Base-by-base conservation (phyloP, 2,888 invertebrate species). In the Plebejus argus region DNA sequence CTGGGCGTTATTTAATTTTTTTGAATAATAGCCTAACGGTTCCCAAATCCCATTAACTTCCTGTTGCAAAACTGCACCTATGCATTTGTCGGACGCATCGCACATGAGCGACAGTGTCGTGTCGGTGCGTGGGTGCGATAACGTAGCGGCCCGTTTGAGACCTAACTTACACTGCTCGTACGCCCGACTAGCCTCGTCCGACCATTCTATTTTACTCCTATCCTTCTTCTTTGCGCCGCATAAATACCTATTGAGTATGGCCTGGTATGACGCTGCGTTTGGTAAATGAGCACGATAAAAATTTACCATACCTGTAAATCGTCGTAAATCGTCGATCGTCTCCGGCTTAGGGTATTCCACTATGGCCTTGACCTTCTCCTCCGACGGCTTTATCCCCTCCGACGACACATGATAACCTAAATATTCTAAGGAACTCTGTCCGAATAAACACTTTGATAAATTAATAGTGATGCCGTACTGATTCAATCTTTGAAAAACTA, bases 231-330 rank as follows among this genome's bases (percentile, higher is more conserved):
- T 23, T 6, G 82, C 15, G 74, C 15, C 8, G 8, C 10, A 6
- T 35, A 80, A 70, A 49, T 76, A 78, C 18, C 20, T 56, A 70
- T 78, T 77, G 33, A 78, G 58, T 53, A 70, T 15, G 1, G 61
- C 78, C 56, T 78, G 78, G 76, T 70, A 70, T 7, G 20, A 56
- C 7, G 70, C 76, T 70, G 78, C 76, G 28, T 78, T 79, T 2
- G 80, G 80, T 70, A 79, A 56, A 61, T 79, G 79, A 15, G 12
- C 12, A 10, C 49, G 10, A 53, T 53, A 53, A 56, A 56, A 83
- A 77, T 82, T 82, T 0, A 81, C 4, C 81, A 82, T 82, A 12
- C 83, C 83, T 15, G 82, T 28, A 56, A 56, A 56, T n/a, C 56
- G 49, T 8, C 49, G 10, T 12, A n/a, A 53, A 3, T 53, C 49